Conservation (phyloP, 2,888 invertebrate species). For the Tetranychus piercei region DNA sequence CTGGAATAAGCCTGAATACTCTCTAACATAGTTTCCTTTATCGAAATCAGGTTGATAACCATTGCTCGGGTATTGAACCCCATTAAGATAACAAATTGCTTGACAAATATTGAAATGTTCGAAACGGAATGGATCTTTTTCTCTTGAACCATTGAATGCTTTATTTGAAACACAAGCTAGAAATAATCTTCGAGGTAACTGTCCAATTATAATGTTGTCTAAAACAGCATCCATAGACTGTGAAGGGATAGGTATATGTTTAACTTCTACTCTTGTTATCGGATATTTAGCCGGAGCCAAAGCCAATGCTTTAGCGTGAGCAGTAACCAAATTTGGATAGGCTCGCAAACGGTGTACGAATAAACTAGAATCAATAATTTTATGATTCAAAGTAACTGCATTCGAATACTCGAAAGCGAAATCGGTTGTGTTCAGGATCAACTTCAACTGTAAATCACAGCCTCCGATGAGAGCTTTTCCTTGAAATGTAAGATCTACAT, state of each 20-base stretch:
- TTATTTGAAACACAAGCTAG: background rate
- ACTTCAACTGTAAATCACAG: background rate
- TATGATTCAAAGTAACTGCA: no score
- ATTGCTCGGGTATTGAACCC: constrained; percentile 5
- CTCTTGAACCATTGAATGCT: background rate
- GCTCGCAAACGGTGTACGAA: background rate
- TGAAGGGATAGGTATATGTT: background rate
- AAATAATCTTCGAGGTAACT: constrained; percentile 7
- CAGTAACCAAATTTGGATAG: background rate
- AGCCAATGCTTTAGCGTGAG: constrained; percentile 2
- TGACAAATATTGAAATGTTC: constrained; percentile 1
- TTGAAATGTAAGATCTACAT: constrained; percentile 8
- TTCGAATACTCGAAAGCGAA: background rate
- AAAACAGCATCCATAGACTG: background rate
- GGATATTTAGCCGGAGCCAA: background rate
- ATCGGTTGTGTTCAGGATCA: background rate
- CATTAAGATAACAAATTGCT: constrained; percentile 6
- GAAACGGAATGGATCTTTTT: constrained; percentile 6
- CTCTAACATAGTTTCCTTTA: background rate
- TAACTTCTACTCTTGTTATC: background rate
- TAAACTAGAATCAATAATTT: background rate
- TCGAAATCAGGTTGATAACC: constrained; percentile 11
- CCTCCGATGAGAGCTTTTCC: constrained; percentile 8
- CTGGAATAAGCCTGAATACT: constrained; percentile 14
- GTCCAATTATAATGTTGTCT: background rate